These are phyloP conservation scores for Corbicula japonica DNA, from an alignment of 2,888 invertebrate species.

Conservation along the genomic window DNA sequence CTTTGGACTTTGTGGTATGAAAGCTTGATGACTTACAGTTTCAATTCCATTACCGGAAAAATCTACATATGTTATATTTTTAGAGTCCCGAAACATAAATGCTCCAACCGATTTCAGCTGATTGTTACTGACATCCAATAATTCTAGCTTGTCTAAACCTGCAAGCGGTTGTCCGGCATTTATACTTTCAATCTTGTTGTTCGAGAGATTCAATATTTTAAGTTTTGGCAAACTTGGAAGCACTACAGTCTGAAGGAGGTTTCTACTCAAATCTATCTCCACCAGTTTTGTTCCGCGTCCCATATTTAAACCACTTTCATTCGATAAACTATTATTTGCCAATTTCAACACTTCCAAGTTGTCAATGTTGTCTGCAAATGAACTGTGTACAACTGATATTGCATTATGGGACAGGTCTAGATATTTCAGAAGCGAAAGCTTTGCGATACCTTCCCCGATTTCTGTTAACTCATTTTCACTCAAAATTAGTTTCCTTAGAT, in stretches of 20 bases:
- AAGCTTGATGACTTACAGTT: slow-evolving; percentile 74
- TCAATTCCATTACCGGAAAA: slow-evolving; percentile 80
- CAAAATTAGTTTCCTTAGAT: slow-evolving; percentile 67
- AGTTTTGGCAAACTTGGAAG: slow-evolving; percentile 56
- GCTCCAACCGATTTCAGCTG: slow-evolving; percentile 69
- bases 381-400: slow-evolving; percentile 59
- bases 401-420: slow-evolving; percentile 70
- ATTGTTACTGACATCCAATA: slow-evolving; percentile 69
- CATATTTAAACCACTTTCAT: slow-evolving; percentile 53
- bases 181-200: slow-evolving; percentile 56
- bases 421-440: slow-evolving; percentile 53
- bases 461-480: slow-evolving; percentile 67
- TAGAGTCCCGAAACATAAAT: slow-evolving; percentile 75
- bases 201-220: slow-evolving; percentile 47
- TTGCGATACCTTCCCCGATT: slow-evolving; percentile 55
- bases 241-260: slow-evolving; percentile 65
- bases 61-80: slow-evolving; percentile 72
- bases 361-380: slow-evolving; percentile 64
- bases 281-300: slow-evolving; percentile 57
- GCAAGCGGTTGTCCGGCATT: slow-evolving; percentile 52
- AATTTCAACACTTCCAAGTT: slow-evolving; percentile 70
- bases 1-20: slow-evolving; percentile 76
- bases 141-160: slow-evolving; percentile 55
- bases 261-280: slow-evolving; percentile 71
- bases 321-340: slow-evolving; percentile 70